phyloP scores from a whole-genome alignment of 2,113 vertebrate genomes.

The Mobula birostris region DNA sequence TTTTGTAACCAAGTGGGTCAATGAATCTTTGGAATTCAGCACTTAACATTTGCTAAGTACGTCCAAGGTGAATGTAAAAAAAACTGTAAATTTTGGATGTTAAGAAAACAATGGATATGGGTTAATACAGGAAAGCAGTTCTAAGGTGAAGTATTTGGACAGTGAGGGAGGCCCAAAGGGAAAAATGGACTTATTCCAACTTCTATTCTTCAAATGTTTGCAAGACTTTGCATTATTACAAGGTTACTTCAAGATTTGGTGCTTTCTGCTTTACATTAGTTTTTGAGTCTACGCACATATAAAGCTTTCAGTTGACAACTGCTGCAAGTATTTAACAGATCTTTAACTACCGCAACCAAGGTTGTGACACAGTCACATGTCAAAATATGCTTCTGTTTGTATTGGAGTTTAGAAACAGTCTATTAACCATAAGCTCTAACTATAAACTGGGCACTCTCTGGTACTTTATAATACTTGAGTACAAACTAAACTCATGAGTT shows the following conservation, averaged over 20 bases:
- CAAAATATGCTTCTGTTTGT: not conserved
- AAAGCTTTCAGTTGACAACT: not conserved
- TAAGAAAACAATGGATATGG: too few species aligned
- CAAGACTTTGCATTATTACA: not conserved
- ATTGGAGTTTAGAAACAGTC: not conserved
- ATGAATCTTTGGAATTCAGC: too few species aligned
- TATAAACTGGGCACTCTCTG: not conserved
- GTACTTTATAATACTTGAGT: not conserved
- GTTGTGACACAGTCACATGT: slow-evolving; percentile 2
- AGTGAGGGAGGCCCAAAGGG: too few species aligned
- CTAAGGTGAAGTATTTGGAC: too few species aligned
- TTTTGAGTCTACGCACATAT: not conserved
- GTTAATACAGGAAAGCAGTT: too few species aligned
- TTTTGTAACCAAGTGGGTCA: too few species aligned
- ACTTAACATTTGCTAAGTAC: too few species aligned
- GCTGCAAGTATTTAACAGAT: not conserved
- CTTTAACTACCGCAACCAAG: not conserved
- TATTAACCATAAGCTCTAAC: not conserved
- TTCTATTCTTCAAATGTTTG: not conserved
- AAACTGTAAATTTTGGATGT: too few species aligned
- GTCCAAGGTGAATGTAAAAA: too few species aligned
- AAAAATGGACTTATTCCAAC: too few species aligned
- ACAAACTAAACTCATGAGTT: not conserved
- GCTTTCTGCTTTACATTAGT: not conserved
- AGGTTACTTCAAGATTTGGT: not conserved